Evolutionary conservation across 1,140 invertebrate species (phyloP).

Genomic region (Lanistes nyassanus): DNA sequence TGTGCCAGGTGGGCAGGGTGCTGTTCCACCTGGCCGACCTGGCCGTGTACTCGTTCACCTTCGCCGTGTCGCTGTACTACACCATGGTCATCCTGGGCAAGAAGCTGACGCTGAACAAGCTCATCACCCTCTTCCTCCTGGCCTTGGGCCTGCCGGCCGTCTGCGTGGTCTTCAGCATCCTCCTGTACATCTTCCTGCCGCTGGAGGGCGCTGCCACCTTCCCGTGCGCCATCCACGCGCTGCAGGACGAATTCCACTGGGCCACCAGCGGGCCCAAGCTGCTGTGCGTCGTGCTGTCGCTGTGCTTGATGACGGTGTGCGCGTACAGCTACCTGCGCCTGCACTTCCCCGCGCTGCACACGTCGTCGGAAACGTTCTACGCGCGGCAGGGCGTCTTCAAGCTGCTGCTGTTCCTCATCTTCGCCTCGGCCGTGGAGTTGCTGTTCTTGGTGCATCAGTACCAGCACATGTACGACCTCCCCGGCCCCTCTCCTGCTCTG

Average conservation of each 20-base stretch:
- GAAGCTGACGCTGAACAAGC: slow-evolving; percentile 16
- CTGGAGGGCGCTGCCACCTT: background rate
- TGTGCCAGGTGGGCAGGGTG: slow-evolving; percentile 19
- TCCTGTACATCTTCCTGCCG: slow-evolving; percentile 22
- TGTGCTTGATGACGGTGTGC: slow-evolving; percentile 23
- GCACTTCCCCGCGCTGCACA: slow-evolving; percentile 9
- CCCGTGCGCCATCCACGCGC: slow-evolving; percentile 4
- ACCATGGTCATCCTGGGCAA: slow-evolving; percentile 7
- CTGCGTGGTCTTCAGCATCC: slow-evolving; percentile 16
- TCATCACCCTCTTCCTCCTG: slow-evolving; percentile 14
- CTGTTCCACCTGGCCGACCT: slow-evolving; percentile 11
- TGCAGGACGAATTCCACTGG: slow-evolving; percentile 23
- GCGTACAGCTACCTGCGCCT: slow-evolving; percentile 19
- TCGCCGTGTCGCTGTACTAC: slow-evolving; percentile 15
- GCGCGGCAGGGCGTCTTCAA: slow-evolving; percentile 20
- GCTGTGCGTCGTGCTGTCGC: slow-evolving; percentile 16
- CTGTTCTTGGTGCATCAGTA: slow-evolving; percentile 13
- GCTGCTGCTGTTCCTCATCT: background rate
- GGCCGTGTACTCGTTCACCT: slow-evolving; percentile 9
- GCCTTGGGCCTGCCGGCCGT: slow-evolving; percentile 2
- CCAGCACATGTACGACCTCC: background rate
- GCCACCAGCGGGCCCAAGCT: slow-evolving; percentile 14
- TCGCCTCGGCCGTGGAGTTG: slow-evolving; percentile 13
- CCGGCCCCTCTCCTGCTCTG: background rate
- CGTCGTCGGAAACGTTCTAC: slow-evolving; percentile 23